Base-by-base conservation (phyloP, 2,113 vertebrate genomes). In the Neogale vison region DNA sequence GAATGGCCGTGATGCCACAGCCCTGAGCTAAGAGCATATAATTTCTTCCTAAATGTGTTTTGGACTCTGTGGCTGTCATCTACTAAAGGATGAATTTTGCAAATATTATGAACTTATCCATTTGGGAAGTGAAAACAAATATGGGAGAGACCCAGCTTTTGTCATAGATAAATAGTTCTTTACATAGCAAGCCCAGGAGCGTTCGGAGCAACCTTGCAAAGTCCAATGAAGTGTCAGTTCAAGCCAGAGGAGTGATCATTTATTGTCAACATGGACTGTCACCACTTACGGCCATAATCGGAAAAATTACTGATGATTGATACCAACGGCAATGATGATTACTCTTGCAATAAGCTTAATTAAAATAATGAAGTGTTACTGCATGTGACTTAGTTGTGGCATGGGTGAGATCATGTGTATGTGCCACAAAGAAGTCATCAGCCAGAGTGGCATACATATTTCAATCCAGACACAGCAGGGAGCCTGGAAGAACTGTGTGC, bases 261-360 rank as follows among this genome's bases (percentile, higher is more conserved):
- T 99, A 99, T 98, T 94, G 98, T 98, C 98, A 98, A 74, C 97
- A 88, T 92, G 96, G 96, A 97, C 98, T 98, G 98, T 98, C 98
- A 98, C 98, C 98, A 98, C 92, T 99, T 99, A 98, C 15, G 47
- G 97, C 98, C 98, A 98, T 99, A 97, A 98, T 98, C 98, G 98
- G 98, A 99, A 99, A 99, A 98, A 95, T 98, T 97, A 96, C 98
- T 91, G 96, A 98, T 99, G 99, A 99, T 99, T 98, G 99, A 99
- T 99, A 99, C 98, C 99, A 99, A 99, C 74, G 80, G 99, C 98
- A 98, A 98, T 98, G 99, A 99, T 99, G 99, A 99, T 99, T 99
- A 99, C 99, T 99, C 99, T 99, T 99, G 99, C 99, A 99, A 99
- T 99, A 99, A 99, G 99, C 99, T 98, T 99, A 99, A 99, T 99